Base-by-base conservation (phyloP, 2,113 vertebrate genomes). In the Baryphthengus martii region DNA sequence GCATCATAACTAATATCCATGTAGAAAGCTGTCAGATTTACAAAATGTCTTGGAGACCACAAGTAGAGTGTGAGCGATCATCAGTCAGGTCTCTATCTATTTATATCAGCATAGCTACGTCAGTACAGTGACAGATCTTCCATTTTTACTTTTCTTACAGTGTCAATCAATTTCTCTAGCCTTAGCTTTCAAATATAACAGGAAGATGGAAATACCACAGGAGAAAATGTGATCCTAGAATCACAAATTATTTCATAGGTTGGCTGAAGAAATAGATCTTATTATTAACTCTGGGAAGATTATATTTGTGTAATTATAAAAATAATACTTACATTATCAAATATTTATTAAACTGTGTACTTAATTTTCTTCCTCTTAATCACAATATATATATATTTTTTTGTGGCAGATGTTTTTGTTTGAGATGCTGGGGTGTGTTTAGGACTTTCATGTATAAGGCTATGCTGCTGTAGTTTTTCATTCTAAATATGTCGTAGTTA, bases 301-400 rank as follows among this genome's bases (percentile, higher is more conserved):
- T 92, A 7, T 72, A 62, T 88, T 82, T 93, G 61, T 87, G 56
- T 61, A 84, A 50, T 78, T 91, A 91, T 65, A 39, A 65, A 47
- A 68, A 67, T 61, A 78, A 71, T 74, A 67, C 78, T 84, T 61
- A 39, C 12, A 19, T 26, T 56, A 50, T 19, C 18, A 81, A 84
- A 67, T 49, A 56, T 86, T 86, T 81, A 55, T 55, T 89, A 81
- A 90, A 84, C 14, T 55, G 23, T 45, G 23, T 85, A 42, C 17
- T 74, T 92, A 4, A 13, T 92, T 94, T 88, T 93, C 50, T 90
- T 92, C 21, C 45, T 91, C 39, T 59, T 84, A 71, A 83, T 91
- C 50, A 84, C 24, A 40, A 24, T 56, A 53, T 49, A n/a, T n/a
- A n/a, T 72, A 9, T 73, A 0, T 5, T 79, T 82, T 62, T 66